Percentiles rank a stretch among this genome's conserved stretches.
Evolutionary conservation across 1,140 invertebrate genomes (phyloP).

Genomic region (Drosophila nikananu): DNA sequence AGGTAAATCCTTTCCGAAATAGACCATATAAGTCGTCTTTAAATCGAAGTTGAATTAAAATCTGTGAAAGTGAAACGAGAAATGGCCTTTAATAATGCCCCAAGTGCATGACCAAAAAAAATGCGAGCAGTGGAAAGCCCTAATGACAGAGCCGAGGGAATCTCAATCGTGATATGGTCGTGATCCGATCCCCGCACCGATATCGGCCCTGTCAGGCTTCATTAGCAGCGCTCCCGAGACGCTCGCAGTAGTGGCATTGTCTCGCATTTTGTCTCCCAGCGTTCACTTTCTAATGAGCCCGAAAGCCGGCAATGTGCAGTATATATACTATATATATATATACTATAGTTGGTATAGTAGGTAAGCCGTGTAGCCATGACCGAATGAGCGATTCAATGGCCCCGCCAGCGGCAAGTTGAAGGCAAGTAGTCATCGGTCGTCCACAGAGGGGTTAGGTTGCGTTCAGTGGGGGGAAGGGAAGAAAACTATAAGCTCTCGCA

Average conservation of each 20-base stretch:
- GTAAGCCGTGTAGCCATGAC: constrained; percentile 68
- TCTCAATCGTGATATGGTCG: constrained; percentile 42
- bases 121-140: constrained; percentile 14
- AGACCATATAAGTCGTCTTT: not conserved
- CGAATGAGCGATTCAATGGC: constrained; percentile 70
- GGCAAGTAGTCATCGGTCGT: constrained; percentile 46
- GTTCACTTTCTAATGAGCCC: constrained; percentile 79
- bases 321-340: constrained; percentile 11
- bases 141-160: constrained; percentile 58
- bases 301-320: constrained; percentile 41
- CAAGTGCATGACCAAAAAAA: constrained; percentile 14
- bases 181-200: constrained; percentile 58
- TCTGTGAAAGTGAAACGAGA: constrained; percentile 32
- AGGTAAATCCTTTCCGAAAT: not conserved
- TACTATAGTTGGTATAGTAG: constrained; percentile 16
- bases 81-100: constrained; percentile 15
- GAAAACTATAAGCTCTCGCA: constrained; percentile 60
- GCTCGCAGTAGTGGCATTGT: constrained; percentile 29
- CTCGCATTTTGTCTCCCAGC: constrained; percentile 66
- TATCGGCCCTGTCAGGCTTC: constrained; percentile 47
- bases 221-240: constrained; percentile 45
- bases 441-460: not conserved
- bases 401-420: constrained; percentile 76
- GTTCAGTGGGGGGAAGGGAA: not conserved
- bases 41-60: constrained; percentile 6